Conservation (phyloP, 2,797 vertebrate species). For the Myotis pilosus region DNA sequence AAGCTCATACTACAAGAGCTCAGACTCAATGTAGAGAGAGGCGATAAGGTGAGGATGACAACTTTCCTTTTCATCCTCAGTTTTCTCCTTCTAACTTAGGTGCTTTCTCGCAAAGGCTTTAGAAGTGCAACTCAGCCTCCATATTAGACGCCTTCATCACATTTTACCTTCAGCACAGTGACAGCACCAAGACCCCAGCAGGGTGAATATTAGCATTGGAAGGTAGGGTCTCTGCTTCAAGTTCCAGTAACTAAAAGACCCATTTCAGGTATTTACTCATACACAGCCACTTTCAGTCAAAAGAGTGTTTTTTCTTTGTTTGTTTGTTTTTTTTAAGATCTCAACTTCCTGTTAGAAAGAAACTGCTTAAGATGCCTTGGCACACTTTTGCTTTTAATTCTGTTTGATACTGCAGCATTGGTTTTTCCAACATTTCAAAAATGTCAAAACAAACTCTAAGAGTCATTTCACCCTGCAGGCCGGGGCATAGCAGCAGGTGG, state of each 20-base stretch:
- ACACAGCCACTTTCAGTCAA: not conserved
- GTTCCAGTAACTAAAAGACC: not conserved
- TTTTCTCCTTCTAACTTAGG: not conserved
- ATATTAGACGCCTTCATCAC: not conserved
- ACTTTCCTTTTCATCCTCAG: not conserved
- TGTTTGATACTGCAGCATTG: not conserved
- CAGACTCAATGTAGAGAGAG: not conserved
- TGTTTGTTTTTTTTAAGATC: not conserved
- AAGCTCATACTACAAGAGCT: not conserved
- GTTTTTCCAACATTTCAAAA: not conserved
- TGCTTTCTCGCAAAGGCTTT: not conserved
- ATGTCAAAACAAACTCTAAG: not conserved
- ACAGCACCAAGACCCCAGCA: not conserved
- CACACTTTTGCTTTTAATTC: not conserved
- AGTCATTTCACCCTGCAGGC: not conserved
- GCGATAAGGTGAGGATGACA: not conserved
- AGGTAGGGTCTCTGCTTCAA: not conserved
- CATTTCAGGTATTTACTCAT: not conserved
- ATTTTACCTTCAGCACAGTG: not conserved
- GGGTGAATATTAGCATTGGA: not conserved
- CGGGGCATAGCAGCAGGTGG: not conserved
- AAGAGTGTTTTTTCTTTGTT: not conserved
- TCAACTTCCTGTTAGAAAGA: not conserved
- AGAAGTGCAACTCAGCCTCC: not conserved
- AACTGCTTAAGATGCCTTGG: not conserved